Conservation (phyloP, 2,113 vertebrate species). For the Sakesphorus luctuosus region DNA sequence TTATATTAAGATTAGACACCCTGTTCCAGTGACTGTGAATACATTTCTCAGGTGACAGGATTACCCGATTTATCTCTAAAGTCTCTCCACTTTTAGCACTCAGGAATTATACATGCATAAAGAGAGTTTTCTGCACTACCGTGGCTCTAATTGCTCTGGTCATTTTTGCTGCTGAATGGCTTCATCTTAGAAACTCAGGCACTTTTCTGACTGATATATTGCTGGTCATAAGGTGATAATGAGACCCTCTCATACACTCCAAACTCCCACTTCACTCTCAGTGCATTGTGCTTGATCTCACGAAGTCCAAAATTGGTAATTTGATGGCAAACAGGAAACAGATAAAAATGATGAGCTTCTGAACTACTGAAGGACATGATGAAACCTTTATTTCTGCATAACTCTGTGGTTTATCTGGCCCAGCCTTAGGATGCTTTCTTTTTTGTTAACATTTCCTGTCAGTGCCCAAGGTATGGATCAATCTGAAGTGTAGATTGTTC, state of each 20-base stretch:
- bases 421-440: not conserved
- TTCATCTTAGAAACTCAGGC: not conserved
- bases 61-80: not conserved
- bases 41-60: not conserved
- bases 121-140: not conserved
- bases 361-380: not conserved
- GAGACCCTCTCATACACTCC: not conserved
- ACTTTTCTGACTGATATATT: not conserved
- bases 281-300: not conserved
- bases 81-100: not conserved
- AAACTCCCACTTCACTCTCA: not conserved
- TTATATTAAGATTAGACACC: not conserved
- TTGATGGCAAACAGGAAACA: not conserved
- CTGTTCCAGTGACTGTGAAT: not conserved
- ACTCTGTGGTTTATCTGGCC: not conserved
- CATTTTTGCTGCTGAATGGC: not conserved
- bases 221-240: not conserved
- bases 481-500: not conserved
- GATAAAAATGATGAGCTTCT: not conserved
- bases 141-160: not conserved
- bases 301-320: not conserved
- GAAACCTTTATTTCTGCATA: not conserved
- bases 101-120: not conserved
- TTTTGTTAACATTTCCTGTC: not conserved
- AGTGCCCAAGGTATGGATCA: not conserved